phyloP scores from a whole-genome alignment of 1,140 invertebrate genomes.

The Akabosia matsudoensis region DNA sequence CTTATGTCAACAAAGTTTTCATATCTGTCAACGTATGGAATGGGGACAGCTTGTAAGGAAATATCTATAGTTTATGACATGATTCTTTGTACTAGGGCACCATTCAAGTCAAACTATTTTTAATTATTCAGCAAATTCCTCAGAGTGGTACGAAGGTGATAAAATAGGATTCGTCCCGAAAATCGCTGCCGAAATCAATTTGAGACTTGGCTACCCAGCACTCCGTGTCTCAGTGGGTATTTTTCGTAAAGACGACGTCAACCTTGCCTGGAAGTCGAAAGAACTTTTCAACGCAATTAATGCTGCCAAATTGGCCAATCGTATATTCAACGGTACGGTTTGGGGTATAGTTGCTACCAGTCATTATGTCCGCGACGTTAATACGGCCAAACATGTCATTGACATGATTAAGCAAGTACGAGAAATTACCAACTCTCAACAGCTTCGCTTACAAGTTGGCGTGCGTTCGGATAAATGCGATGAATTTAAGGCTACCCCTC shows the following conservation, averaged over 20 bases:
- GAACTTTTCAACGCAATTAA: background rate
- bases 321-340: background rate
- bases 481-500: background rate
- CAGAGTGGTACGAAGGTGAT: constrained; percentile 14
- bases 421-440: background rate
- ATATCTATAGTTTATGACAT: background rate
- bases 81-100: too few species aligned
- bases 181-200: background rate
- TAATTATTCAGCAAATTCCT: background rate
- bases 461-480: background rate
- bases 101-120: too few species aligned
- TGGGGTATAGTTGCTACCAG: background rate
- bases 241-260: background rate
- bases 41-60: background rate
- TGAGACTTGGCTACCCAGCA: background rate
- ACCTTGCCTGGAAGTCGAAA: background rate
- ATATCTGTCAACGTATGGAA: constrained; percentile 1
- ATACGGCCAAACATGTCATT: background rate
- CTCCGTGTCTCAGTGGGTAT: background rate
- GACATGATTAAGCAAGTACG: background rate
- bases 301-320: background rate
- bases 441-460: background rate
- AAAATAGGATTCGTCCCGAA: background rate
- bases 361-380: background rate
- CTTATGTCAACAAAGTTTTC: background rate